phyloP scores from a whole-genome alignment of 2,797 vertebrate genomes.

The Aphelocoma californica region DNA sequence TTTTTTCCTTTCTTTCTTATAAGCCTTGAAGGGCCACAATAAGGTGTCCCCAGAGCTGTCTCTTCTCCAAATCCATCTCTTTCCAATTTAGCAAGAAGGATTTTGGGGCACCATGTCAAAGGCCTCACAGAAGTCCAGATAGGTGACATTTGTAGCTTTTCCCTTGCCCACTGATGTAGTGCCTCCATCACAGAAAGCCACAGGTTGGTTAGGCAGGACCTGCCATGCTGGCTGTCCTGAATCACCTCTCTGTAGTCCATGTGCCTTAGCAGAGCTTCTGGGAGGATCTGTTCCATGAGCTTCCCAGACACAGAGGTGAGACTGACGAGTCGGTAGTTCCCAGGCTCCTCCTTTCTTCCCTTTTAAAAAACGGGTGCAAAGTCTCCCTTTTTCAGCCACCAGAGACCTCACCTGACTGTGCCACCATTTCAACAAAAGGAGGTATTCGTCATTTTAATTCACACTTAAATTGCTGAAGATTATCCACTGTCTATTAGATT shows the following conservation, averaged over 20 bases:
- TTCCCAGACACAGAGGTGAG: not conserved
- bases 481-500: slow-evolving; percentile 55
- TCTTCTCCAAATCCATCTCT: not conserved
- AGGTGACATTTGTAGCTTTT: not conserved
- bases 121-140: not conserved
- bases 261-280: not conserved
- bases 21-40: not conserved
- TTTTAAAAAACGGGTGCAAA: not conserved
- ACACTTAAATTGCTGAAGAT: slow-evolving; percentile 32
- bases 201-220: not conserved
- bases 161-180: not conserved
- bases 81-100: not conserved
- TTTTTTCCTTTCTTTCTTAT: too few species aligned
- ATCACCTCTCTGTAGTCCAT: not conserved
- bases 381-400: not conserved
- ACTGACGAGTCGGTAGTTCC: rapidly evolving
- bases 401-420: not conserved
- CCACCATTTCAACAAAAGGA: not conserved
- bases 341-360: not conserved
- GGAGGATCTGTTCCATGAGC: not conserved
- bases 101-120: not conserved
- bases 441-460: not conserved
- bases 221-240: not conserved
- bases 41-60: not conserved
- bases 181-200: not conserved